Evolutionary conservation across 2,888 invertebrate species (phyloP).

Genomic region (Mythimna ferrago): DNA sequence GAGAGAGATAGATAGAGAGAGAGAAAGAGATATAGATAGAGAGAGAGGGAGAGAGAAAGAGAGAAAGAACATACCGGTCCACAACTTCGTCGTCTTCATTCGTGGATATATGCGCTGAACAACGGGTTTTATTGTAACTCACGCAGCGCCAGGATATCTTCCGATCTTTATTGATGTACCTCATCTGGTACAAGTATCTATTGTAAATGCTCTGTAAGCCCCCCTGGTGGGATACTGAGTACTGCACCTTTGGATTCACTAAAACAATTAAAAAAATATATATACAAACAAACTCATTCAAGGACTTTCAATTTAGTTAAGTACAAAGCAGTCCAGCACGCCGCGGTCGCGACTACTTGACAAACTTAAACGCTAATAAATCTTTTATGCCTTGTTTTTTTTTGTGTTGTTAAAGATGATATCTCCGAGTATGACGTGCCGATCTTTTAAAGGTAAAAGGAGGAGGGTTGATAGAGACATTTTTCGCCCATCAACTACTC

Average conservation of each 20-base stretch:
- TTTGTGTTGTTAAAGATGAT: too few species aligned
- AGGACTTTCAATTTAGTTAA: not conserved
- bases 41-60: too few species aligned
- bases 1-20: not conserved
- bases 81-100: slow-evolving; percentile 75
- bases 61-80: slow-evolving; percentile 72
- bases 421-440: too few species aligned
- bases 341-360: too few species aligned
- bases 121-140: slow-evolving; percentile 76
- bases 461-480: too few species aligned
- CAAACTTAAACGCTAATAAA: too few species aligned
- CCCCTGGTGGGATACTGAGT: slow-evolving; percentile 82
- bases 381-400: too few species aligned
- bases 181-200: slow-evolving; percentile 81
- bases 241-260: slow-evolving; percentile 70
- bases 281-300: not conserved
- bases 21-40: not conserved
- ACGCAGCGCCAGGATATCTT: slow-evolving; percentile 82
- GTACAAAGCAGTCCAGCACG: too few species aligned
- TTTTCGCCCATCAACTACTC: too few species aligned
- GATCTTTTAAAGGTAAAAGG: too few species aligned
- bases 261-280: slow-evolving; percentile 21
- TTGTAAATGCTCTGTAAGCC: slow-evolving; percentile 82
- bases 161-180: slow-evolving; percentile 71
- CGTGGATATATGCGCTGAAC: slow-evolving; percentile 80